phyloP scores from a whole-genome alignment of 1,140 invertebrate genomes.

The Euwallacea fornicatus region DNA sequence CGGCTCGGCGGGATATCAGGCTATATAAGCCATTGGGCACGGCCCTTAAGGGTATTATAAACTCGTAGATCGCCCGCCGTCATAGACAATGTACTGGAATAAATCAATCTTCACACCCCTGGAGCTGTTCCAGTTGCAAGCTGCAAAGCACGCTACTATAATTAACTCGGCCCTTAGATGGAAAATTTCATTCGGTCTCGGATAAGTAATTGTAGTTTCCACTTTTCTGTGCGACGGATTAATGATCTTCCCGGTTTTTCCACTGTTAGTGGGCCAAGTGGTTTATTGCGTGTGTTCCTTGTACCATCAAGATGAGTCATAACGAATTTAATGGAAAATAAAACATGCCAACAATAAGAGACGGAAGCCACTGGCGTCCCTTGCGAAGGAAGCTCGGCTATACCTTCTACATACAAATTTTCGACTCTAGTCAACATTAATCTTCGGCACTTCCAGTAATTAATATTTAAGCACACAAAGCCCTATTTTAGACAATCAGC shows the following conservation, averaged over 20 bases:
- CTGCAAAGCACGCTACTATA: slow-evolving; percentile 27
- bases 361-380: too few species aligned
- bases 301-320: too few species aligned
- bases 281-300: too few species aligned
- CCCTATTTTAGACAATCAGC: slow-evolving; percentile 31
- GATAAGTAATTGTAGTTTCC: neutral
- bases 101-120: slow-evolving; percentile 40
- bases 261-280: too few species aligned
- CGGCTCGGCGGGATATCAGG: slow-evolving; percentile 32
- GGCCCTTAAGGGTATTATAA: slow-evolving; percentile 39
- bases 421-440: neutral
- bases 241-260: too few species aligned
- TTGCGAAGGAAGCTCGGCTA: too few species aligned
- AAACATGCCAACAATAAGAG: too few species aligned
- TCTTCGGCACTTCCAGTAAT: slow-evolving; percentile 12
- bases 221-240: neutral
- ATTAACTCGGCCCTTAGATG: slow-evolving; percentile 25
- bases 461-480: slow-evolving; percentile 28
- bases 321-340: too few species aligned
- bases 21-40: slow-evolving; percentile 37
- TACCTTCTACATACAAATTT: slow-evolving; percentile 2
- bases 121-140: slow-evolving; percentile 7
- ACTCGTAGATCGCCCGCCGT: slow-evolving; percentile 37
- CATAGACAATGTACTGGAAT: slow-evolving; percentile 37
- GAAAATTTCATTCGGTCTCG: neutral